These are phyloP conservation scores for Drosophila funebris DNA, from an alignment of 1,140 invertebrate species.

Conservation along the genomic window DNA sequence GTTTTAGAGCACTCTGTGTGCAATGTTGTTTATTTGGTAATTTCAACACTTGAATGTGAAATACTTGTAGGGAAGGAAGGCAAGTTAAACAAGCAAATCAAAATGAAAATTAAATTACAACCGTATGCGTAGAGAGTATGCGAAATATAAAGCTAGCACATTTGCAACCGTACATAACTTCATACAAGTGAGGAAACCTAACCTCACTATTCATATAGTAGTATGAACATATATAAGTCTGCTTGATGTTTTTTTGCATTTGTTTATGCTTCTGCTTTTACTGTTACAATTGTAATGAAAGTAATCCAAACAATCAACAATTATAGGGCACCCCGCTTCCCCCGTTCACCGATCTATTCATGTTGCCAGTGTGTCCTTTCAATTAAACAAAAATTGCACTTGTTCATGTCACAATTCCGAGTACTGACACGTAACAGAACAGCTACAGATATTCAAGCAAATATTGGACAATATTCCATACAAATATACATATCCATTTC, in stretches of 20 bases:
- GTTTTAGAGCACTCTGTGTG: background rate
- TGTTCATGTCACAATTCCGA: slow-evolving; percentile 29
- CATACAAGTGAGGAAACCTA: background rate
- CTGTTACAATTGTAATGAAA: slow-evolving; percentile 60
- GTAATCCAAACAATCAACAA: slow-evolving; percentile 40
- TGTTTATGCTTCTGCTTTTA: background rate
- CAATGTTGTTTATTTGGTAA: slow-evolving; percentile 10
- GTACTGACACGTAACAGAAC: background rate
- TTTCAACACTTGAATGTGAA: slow-evolving; percentile 17
- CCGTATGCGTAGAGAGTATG: too few species aligned
- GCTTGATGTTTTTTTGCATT: slow-evolving; percentile 23
- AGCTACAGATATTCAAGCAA: background rate
- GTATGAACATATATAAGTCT: background rate
- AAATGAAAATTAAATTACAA: slow-evolving; percentile 53
- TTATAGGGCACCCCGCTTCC: background rate
- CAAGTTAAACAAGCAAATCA: slow-evolving; percentile 41
- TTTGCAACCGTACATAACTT: slow-evolving; percentile 1
- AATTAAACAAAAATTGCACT: slow-evolving; percentile 60
- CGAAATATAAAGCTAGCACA: slow-evolving; percentile 1
- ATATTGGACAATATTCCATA: background rate
- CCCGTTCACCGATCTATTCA: background rate
- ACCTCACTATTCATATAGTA: background rate
- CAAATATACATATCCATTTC: background rate
- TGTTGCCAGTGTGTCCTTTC: slow-evolving; percentile 41
- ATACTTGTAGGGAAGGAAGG: background rate